A percentile compares a stretch with the other conserved stretches of the same genome.
Evolutionary conservation across 1,140 invertebrate genomes (phyloP).

Genomic region (Odontomachus brunneus): DNA sequence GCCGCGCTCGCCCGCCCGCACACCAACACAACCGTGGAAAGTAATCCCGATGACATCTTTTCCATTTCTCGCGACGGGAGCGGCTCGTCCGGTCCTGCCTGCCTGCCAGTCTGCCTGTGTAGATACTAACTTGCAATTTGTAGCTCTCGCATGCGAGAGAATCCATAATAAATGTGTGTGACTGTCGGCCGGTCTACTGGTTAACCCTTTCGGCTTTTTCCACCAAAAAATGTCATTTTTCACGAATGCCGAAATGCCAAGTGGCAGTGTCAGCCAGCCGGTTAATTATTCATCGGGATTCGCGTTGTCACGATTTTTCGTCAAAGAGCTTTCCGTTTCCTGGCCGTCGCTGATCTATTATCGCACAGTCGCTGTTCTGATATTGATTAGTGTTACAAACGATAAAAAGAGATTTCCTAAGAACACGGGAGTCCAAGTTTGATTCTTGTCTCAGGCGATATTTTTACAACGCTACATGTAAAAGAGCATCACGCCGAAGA

Average conservation of each 20-base stretch:
- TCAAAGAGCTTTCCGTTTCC: not conserved
- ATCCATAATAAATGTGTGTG: not conserved
- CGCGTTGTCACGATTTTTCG: constrained; percentile 1
- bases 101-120: not conserved
- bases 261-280: constrained; percentile 16
- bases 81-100: not conserved
- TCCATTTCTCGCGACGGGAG: constrained; percentile 6
- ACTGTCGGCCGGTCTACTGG: not conserved
- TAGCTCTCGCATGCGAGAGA: not conserved
- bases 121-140: constrained; percentile 33
- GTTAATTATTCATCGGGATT: constrained; percentile 49
- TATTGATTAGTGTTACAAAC: too few relatives aligned
- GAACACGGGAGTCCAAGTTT: too few relatives aligned
- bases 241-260: not conserved
- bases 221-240: not conserved
- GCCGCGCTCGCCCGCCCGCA: constrained; percentile 5
- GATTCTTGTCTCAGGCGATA: too few relatives aligned
- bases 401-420: too few relatives aligned
- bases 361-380: too few relatives aligned
- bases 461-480: too few relatives aligned
- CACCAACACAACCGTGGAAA: constrained; percentile 33
- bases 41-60: constrained; percentile 39
- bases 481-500: too few relatives aligned
- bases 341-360: too few relatives aligned
- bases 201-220: not conserved